Evolutionary conservation across 2,888 invertebrate genomes (phyloP), one percentile per base, ranked within the genome.

Genomic region (Bombylius discolor): DNA sequence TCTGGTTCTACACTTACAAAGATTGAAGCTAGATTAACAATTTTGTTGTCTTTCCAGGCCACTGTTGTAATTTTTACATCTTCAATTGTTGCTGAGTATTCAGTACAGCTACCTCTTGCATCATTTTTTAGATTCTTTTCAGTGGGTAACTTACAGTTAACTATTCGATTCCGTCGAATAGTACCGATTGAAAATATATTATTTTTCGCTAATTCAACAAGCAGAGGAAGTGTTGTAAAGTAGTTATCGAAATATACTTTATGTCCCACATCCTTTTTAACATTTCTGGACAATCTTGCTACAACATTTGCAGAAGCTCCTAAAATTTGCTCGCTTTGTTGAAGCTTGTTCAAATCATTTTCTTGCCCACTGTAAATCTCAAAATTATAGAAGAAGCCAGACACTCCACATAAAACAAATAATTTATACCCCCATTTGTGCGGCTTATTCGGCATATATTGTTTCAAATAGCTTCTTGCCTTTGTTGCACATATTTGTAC

Each of bases 401-500:
- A 60, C 42, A 55, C 57, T 49, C 64, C 64, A 52, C 64, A 60
- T 9, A 65, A 56, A 34, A 64, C 60, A 55, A 53, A 62, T 36
- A 62, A 52, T 53, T 62, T 64, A 57, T 60, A 62, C n/a, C 62
- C 61, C 64, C 64, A 63, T 59, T 62, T 62, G 56, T 63, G 59
- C n/a, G 62, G 63, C 53, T 64, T 64, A 36, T 59, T 60, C 4
- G 61, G 63, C 51, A 62, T 58, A 47, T 64, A 66, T 56, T 64
- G 60, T 52, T 63, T 61, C 46, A 65, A 49, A 53, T 57, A 52
- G 13, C 55, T 58, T 46, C 59, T 42, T 9, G 60, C 34, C 8
- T 52, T 44, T 5, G 51, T 44, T 4, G 51, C 44, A 23, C 31
- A 51, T 5, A 51, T 44, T 32, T 44, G 51, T 57, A 62, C 61